Evolutionary conservation across 2,888 invertebrate genomes (phyloP), one percentile per base, ranked within the genome.

Genomic region (Eustalomyia histrio): DNA sequence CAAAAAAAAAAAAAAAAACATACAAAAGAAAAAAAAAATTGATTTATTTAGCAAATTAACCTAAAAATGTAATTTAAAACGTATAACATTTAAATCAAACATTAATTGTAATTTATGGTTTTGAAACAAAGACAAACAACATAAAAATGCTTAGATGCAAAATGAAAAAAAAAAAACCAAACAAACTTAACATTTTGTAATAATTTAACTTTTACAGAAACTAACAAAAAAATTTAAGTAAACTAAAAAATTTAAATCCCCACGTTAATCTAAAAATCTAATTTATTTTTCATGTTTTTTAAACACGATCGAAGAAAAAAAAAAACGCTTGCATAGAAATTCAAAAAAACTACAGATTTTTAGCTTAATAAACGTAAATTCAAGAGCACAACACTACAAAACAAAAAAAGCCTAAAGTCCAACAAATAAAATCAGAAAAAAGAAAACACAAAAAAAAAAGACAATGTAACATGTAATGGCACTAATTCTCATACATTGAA

Each of bases 221-320:
- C 14, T 12, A 53, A 65, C 53, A n/a, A 53, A 57, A 55, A 71
- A 55, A 68, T 53, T 58, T 47, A 75, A 50, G 61, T 67, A 52
- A 16, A 78, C 43, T 47, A 69, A 69, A 69, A 81, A 81, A 75
- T 78, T 71, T 60, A 78, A 81, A 82, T 80, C 80, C 75, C 76
- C 76, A 75, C 76, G 80, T 78, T 83, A 83, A 83, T 83, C 83
- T 80, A 68, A 75, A 80, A 80, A 83, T 83, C 80, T 83, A 83
- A 83, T 83, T 83, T 83, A 83, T 83, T 83, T 83, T 83, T 80
- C 83, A 83, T 83, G 83, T 83, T 83, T 78, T 63, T 75, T 57
- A 57, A 75, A 81, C 81, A 81, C 81, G 81, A 81, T 81, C 78
- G 78, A 72, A 10, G 57, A 50, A 76, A 79, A 74, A 10, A 63